Percentiles rank a stretch among this genome's conserved stretches.
Conservation (phyloP, 1,140 invertebrate species). For the Philaenus spumarius region DNA sequence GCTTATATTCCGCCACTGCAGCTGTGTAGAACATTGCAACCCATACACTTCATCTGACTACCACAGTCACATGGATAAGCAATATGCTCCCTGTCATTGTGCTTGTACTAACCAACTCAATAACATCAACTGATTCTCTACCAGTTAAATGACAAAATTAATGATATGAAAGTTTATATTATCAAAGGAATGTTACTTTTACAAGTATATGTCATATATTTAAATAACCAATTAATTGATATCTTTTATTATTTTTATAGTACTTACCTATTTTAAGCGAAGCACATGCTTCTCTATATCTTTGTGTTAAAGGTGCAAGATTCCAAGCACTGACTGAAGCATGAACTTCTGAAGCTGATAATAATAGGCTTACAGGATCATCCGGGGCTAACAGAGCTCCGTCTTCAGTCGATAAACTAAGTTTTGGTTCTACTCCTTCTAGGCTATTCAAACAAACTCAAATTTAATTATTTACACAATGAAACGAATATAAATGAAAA, state of each 20-base stretch:
- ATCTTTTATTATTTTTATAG: conserved; percentile 1
- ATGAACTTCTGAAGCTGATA: conserved; percentile 49
- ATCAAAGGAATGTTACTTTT: conserved; percentile 7
- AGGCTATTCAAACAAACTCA: conserved; percentile 43
- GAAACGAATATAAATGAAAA: too few relatives aligned
- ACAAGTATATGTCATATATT: background rate
- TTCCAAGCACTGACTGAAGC: conserved; percentile 56
- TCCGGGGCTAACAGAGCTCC: conserved; percentile 57
- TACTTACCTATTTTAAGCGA: conserved; percentile 47
- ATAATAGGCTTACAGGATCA: conserved; percentile 47
- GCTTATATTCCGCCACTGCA: too few relatives aligned
- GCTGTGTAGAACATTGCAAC: too few relatives aligned
- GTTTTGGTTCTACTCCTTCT: conserved; percentile 52
- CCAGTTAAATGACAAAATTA: background rate
- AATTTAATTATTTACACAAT: too few relatives aligned
- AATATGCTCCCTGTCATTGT: background rate
- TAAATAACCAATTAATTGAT: conserved; percentile 13
- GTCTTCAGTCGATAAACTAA: conserved; percentile 56
- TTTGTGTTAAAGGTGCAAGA: conserved; percentile 50
- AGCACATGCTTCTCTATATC: conserved; percentile 56
- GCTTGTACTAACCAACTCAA: background rate
- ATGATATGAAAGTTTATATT: conserved; percentile 9
- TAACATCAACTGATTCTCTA: background rate
- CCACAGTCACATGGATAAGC: too few relatives aligned
- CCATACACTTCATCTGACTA: too few relatives aligned